Evolutionary conservation across 2,888 invertebrate genomes (phyloP).

Genomic region (Lathronympha strigana): DNA sequence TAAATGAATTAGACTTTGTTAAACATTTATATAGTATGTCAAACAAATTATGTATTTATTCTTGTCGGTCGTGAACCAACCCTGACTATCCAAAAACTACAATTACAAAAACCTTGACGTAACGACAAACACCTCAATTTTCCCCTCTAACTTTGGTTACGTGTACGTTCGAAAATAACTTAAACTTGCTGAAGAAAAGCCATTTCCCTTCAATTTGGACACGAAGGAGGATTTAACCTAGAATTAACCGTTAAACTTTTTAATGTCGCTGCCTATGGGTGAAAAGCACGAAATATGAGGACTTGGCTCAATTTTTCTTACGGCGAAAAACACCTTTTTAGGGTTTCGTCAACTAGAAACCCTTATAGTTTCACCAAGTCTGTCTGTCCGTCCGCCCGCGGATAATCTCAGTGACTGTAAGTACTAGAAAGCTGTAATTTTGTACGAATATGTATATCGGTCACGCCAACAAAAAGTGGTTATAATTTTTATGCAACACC

Average conservation of each 20-base stretch:
- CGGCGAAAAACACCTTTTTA: not conserved
- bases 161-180: slow-evolving; percentile 39
- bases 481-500: no score
- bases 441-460: no score
- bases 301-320: slow-evolving; percentile 39
- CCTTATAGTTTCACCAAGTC: no score
- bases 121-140: slow-evolving; percentile 32
- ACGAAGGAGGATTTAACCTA: slow-evolving; percentile 69
- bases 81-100: not conserved
- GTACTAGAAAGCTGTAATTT: no score
- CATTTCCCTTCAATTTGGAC: slow-evolving; percentile 72
- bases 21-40: no score
- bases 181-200: slow-evolving; percentile 60
- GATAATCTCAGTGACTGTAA: no score
- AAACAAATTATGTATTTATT: no score
- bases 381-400: no score
- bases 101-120: slow-evolving; percentile 6
- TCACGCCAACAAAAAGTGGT: no score
- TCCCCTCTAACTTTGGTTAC: slow-evolving; percentile 24
- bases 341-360: no score
- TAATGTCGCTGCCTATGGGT: slow-evolving; percentile 61
- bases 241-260: slow-evolving; percentile 78
- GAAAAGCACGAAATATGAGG: slow-evolving; percentile 46
- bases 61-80: no score
- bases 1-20: no score